Conservation (phyloP, 2,113 vertebrate species). For the Osmerus eperlanus region DNA sequence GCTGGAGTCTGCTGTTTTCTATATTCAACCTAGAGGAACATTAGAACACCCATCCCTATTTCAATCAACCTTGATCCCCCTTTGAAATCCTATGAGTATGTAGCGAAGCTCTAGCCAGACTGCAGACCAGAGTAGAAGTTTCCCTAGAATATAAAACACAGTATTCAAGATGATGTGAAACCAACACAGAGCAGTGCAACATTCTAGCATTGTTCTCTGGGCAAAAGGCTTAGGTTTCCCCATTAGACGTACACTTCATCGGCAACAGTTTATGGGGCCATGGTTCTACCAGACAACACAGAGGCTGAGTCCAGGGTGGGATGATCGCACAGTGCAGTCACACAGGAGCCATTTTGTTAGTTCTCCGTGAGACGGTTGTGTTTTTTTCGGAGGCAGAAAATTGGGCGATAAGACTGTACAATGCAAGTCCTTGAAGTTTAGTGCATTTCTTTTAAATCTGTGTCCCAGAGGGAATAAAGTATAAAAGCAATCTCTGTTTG, state of each 20-base stretch:
- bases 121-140: neutral
- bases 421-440: conserved; percentile 3
- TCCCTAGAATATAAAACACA: conserved; percentile 25
- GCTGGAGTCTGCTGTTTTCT: too few species aligned
- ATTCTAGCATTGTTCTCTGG: conserved; percentile 9
- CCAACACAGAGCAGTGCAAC: neutral
- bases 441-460: conserved; percentile 16
- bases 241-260: neutral
- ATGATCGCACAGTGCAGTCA: too few species aligned
- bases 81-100: neutral
- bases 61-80: too few species aligned
- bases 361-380: neutral
- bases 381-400: neutral
- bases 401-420: neutral
- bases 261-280: conserved; percentile 3
- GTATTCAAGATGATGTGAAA: conserved; percentile 14
- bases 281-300: too few species aligned
- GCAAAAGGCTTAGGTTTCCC: conserved; percentile 1
- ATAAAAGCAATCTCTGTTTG: neutral
- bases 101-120: neutral
- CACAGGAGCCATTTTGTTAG: too few species aligned
- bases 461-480: neutral
- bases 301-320: too few species aligned
- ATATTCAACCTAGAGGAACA: too few species aligned
- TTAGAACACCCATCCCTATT: too few species aligned